These are phyloP conservation scores for Neostethus bicornis DNA, from an alignment of 2,797 vertebrate genomes.

Conservation along the genomic window DNA sequence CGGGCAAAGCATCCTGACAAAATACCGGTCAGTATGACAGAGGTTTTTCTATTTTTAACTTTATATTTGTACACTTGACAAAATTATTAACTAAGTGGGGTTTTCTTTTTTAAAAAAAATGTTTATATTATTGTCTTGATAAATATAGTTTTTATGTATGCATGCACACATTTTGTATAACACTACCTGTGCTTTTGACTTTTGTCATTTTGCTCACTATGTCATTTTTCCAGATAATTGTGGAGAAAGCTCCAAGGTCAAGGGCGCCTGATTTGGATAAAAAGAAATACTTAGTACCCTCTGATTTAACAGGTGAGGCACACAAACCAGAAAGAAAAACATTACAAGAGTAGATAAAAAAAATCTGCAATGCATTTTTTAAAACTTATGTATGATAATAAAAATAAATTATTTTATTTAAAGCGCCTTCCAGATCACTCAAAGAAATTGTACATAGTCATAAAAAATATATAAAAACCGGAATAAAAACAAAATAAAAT, in stretches of 20 bases:
- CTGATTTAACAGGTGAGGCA: conserved; percentile 82
- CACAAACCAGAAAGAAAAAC: not conserved
- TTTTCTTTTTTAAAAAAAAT: no score
- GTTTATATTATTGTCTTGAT: not conserved
- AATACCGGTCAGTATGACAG: conserved; percentile 78
- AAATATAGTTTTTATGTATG: no score
- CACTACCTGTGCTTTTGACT: not conserved
- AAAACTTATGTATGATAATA: no score
- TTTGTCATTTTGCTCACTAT: not conserved
- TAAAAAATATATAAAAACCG: no score
- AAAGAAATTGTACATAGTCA: no score
- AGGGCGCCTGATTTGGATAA: conserved; percentile 84
- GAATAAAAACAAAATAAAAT: no score
- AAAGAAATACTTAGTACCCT: conserved; percentile 85
- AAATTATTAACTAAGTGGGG: not conserved
- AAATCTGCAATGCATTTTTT: not conserved
- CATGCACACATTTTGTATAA: not conserved
- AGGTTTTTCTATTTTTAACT: not conserved
- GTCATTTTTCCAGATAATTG: conserved; percentile 76
- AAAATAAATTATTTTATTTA: no score
- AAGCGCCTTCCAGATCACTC: no score
- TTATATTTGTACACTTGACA: not conserved
- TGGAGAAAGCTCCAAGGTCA: conserved; percentile 79
- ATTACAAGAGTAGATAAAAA: not conserved
- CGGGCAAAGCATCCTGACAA: conserved; percentile 85